Base-by-base conservation (phyloP, 1,140 invertebrate species). In the Tetraneura akinire region DNA sequence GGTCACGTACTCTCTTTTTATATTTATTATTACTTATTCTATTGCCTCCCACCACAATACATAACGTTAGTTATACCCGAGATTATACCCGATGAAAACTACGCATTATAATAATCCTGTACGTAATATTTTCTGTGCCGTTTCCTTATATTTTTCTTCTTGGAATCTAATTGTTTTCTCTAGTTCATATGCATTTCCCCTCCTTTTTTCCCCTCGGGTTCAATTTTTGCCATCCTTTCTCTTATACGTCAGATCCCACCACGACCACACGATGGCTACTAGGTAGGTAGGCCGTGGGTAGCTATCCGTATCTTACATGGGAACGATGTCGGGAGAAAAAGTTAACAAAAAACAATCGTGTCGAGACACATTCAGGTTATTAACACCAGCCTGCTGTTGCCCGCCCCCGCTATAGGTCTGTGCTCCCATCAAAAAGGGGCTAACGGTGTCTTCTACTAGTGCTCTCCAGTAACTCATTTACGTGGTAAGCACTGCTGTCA, bases 371-470 rank as follows among this genome's bases (percentile, higher is more conserved):
- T 62, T 78, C 37, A 78, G 74, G 74, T 78, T 78, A 78, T 78
- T 78, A 78, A 78, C 74, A 62, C 74, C 37, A 16, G 74, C 57
- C 55, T 21, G 55, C 37, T 18, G 21, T 21, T 37, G 37, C 60
- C 26, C 60, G 26, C 23, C 55, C 62, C 60, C 57, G 42, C 21
- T 21, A 51, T 37, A 14, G 16, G 32, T 37, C 29, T 42, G 62
- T 10, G 13, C 6, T 42, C 10, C 66, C 53, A 21, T n/a, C n/a
- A n/a, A n/a, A n/a, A n/a, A n/a, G 45, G 55, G 74, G 74, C 57
- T 70, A 80, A 80, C 64, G 62, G 78, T 55, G 78, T 66, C 78
- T 51, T 64, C 55, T 64, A 21, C 42, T 64, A 32, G 57, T 66
- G 60, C 60, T 37, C 13, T 14, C 16, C 10, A 13, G 55, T 49